A percentile compares a stretch with the other conserved stretches of the same genome.
Conservation (phyloP, 2,113 vertebrate species). For the Pelmatolapia mariae region DNA sequence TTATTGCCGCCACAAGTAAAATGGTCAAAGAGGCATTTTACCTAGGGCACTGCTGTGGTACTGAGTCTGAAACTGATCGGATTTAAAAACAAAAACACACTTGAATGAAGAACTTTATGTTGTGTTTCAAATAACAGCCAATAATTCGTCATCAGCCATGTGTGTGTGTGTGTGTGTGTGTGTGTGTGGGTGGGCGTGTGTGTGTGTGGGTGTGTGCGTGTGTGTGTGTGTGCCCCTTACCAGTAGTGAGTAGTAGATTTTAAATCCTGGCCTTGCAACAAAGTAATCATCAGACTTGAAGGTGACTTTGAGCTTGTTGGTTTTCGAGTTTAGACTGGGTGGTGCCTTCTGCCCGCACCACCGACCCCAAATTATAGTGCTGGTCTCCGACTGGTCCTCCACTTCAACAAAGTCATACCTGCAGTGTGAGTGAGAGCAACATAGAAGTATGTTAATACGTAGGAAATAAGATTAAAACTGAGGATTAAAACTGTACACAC, state of each 20-base stretch:
- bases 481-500: background rate
- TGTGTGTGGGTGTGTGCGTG: background rate
- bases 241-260: slow-evolving; percentile 88
- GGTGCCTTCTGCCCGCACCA: slow-evolving; percentile 93
- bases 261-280: slow-evolving; percentile 96
- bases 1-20: background rate
- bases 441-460: background rate
- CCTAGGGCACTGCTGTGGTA: background rate
- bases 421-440: background rate
- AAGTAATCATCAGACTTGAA: slow-evolving; percentile 97
- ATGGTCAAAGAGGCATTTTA: background rate
- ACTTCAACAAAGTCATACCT: slow-evolving; percentile 98
- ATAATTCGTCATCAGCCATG: background rate
- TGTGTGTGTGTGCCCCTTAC: slow-evolving; percentile 68
- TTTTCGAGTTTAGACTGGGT: slow-evolving; percentile 85
- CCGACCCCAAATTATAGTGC: slow-evolving; percentile 86
- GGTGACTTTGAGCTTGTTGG: slow-evolving; percentile 87
- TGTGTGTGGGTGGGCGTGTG: background rate
- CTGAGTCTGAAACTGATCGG: background rate
- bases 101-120: background rate
- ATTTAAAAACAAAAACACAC: background rate
- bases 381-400: slow-evolving; percentile 88
- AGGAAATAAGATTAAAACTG: background rate
- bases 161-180: background rate
- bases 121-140: background rate